These are phyloP conservation scores for Ramphastos sulfuratus DNA, from an alignment of 2,113 vertebrate genomes.

Conservation along the genomic window DNA sequence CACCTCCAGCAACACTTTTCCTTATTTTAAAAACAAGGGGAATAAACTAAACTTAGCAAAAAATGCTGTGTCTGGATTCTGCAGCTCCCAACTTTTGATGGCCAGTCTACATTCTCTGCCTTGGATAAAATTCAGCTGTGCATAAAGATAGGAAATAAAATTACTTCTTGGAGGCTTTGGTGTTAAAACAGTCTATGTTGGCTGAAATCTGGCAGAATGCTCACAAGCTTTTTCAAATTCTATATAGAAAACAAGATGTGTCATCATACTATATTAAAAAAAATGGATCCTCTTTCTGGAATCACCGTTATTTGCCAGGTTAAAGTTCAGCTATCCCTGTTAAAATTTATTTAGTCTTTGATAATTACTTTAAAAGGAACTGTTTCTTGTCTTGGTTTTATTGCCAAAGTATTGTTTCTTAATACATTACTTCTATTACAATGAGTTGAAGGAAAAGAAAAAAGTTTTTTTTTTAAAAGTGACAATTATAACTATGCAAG, in stretches of 20 bases:
- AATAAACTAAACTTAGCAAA: not conserved
- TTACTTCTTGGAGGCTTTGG: not conserved
- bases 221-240: not conserved
- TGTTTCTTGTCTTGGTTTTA: not conserved
- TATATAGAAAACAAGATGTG: not conserved
- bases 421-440: not conserved
- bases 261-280: not conserved
- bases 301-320: not conserved
- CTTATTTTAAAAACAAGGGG: not conserved
- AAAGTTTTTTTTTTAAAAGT: not conserved
- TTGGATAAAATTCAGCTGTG: constrained; percentile 7
- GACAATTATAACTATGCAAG: not conserved
- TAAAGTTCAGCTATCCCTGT: not conserved
- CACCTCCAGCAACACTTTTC: not conserved
- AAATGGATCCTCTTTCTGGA: not conserved
- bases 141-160: not conserved
- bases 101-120: not conserved
- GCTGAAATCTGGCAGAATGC: not conserved
- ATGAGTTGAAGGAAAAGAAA: not conserved
- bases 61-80: not conserved
- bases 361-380: constrained; percentile 6
- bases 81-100: not conserved
- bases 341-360: not conserved
- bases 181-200: not conserved
- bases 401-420: not conserved